Base-by-base conservation (phyloP, 2,888 invertebrate genomes). In the Epinotia bilunana region DNA sequence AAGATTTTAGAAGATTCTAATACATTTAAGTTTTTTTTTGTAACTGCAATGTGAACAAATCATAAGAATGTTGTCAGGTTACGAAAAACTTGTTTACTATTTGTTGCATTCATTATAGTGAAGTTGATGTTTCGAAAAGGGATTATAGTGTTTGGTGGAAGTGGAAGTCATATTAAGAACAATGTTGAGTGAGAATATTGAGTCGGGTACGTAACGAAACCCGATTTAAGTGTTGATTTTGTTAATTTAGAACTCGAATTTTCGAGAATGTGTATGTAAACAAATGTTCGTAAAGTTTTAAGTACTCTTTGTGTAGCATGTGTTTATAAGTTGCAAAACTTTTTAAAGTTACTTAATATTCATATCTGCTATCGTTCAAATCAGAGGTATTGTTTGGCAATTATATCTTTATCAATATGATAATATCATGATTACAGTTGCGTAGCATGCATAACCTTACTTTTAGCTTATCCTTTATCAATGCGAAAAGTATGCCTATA, bases 151-250 rank as follows among this genome's bases (percentile, higher is more conserved):
- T 62, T 55, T 46, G 33, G 58, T 62, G 64, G 55, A 67, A 43
- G 58, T 62, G 64, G 55, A 67, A 43, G 62, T 71, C 33, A 62
- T 53, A 11, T 71, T 62, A 28, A 33, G 33, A 20, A 23, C 53
- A 71, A 62, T 62, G 53, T 53, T 53, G 53, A 71, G 18, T 75
- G 61, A 70, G 46, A 74, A 61, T 69, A 11, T 64, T 71, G 74
- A 64, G 64, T 60, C 53, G 39, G 60, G 57, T 72, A 75, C 49
- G 61, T 75, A 71, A 61, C 23, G 71, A 71, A 61, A 43, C 64
- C 55, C 65, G 16, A 61, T 46, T 67, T 55, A 23, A 12, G 28
- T 71, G 33, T 69, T 49, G 20, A 49, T 63, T 62, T 49, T 46
- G 33, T 55, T 6, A 53, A 63, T 63, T 69, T 33, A 49, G 58